Base-by-base conservation (phyloP, 2,797 vertebrate genomes). In the Diglossa cyanea region DNA sequence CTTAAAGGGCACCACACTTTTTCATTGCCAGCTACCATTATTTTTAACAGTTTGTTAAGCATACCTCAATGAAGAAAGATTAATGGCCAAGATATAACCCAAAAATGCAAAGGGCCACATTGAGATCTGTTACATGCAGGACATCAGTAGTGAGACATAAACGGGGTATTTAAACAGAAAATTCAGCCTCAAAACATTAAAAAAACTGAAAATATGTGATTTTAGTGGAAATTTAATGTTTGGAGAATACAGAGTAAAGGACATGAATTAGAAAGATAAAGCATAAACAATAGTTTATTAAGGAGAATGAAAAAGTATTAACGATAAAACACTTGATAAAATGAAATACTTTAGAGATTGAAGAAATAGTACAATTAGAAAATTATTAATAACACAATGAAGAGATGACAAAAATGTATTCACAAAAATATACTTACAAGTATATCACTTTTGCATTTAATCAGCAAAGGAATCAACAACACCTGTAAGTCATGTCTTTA, bases 1-100 rank as follows among this genome's bases (percentile, higher is more conserved):
- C 73, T 97, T 97, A 96, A 98, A 98, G 97, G 95, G 96, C 85
- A 95, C 93, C 45, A 80, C 66, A 37, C 44, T 91, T 95, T 92
- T 94, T 96, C 88, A 93, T 96, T 96, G 88, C 93, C 84, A 96
- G 82, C 84, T 95, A 94, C 81, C 93, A 95, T 95, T 95, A 95
- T 90, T 95, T 93, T 95, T 96, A 94, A 90, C 67, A 58, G 87
- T 96, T 97, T 96, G 74, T 93, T 97, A 89, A 95, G 88, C 70
- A 81, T 73, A 76, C 54, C 0, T 3, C 82, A 96, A 90, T 94
- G 94, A 96, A 96, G 87, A 93, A 95, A 95, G 95, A 97, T 96
- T 95, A 97, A 96, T 93, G 82, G 62, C 66, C 73, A 84, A 88
- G 94, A 93, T 90, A 88, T 39, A 93, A 75, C 48, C 33, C 33